Conservation (phyloP, 2,113 vertebrate species). For the Henicopernis longicauda region DNA sequence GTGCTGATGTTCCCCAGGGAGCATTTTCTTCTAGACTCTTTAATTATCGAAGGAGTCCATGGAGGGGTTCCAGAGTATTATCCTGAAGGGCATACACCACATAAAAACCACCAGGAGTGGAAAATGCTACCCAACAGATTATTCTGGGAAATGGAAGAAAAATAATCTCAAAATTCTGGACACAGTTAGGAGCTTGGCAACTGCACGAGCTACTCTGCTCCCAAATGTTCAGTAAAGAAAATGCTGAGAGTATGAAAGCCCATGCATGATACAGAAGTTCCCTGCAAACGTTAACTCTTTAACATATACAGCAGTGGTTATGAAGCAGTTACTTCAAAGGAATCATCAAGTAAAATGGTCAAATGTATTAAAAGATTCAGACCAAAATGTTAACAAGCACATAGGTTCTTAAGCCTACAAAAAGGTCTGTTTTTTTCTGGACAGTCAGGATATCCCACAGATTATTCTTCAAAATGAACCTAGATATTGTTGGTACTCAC, state of each 20-base stretch:
- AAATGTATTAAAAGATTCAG: background rate
- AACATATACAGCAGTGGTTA: background rate
- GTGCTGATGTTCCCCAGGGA: background rate
- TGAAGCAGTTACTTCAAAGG: background rate
- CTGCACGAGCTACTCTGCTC: background rate
- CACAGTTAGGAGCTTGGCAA: constrained; percentile 18
- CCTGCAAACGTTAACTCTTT: background rate
- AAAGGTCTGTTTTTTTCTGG: background rate
- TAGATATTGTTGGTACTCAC: background rate
- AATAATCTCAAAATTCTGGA: constrained; percentile 40
- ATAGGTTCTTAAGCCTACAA: background rate
- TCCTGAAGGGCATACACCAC: background rate
- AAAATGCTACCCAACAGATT: background rate
- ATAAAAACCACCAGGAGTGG: background rate
- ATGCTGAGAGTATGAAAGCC: background rate
- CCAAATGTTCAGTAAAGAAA: constrained; percentile 15
- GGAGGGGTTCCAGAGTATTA: background rate
- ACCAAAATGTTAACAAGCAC: background rate
- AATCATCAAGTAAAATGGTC: background rate
- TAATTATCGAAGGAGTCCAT: background rate
- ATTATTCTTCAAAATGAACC: background rate
- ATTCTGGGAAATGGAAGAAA: background rate
- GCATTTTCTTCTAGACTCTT: background rate
- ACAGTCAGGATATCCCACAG: background rate
- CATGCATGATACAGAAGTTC: background rate